phyloP scores from a whole-genome alignment of 2,888 invertebrate species.

The Aromia moschata region DNA sequence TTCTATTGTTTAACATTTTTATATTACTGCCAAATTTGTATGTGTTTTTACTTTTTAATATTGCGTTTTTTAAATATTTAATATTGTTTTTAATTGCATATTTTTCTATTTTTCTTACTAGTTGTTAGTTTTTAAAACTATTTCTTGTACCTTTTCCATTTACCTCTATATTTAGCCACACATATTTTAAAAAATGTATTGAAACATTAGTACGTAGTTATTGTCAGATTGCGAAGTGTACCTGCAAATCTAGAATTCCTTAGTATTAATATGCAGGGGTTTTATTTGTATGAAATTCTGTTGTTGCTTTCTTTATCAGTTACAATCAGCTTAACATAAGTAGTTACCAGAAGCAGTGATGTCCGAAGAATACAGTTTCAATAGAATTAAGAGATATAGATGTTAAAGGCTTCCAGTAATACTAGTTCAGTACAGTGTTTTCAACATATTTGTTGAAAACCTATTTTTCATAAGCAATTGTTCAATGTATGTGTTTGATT shows the following conservation, averaged over 20 bases:
- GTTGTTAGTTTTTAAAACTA: conserved; percentile 47
- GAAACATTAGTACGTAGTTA: conserved; percentile 17
- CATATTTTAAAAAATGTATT: conserved; percentile 21
- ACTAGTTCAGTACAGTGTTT: no score
- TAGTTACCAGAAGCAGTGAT: no score
- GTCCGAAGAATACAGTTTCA: no score
- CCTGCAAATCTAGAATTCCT: no score
- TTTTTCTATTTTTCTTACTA: conserved; percentile 54
- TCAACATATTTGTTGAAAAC: no score
- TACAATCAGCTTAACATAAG: background rate
- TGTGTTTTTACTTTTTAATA: conserved; percentile 55
- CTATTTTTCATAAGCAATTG: no score
- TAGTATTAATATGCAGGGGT: no score
- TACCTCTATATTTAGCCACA: conserved; percentile 39
- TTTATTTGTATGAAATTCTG: no score
- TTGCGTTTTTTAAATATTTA: conserved; percentile 51
- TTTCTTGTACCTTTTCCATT: conserved; percentile 51
- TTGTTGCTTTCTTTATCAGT: background rate
- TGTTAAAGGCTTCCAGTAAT: no score
- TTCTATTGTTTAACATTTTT: conserved; percentile 48
- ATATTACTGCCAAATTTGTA: conserved; percentile 61
- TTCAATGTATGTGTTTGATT: no score
- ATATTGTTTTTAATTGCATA: conserved; percentile 55
- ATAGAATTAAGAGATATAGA: no score
- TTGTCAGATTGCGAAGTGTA: conserved; percentile 26